These are phyloP conservation scores for Cyanoliseus patagonus DNA, from an alignment of 2,113 vertebrate genomes.

Conservation along the genomic window DNA sequence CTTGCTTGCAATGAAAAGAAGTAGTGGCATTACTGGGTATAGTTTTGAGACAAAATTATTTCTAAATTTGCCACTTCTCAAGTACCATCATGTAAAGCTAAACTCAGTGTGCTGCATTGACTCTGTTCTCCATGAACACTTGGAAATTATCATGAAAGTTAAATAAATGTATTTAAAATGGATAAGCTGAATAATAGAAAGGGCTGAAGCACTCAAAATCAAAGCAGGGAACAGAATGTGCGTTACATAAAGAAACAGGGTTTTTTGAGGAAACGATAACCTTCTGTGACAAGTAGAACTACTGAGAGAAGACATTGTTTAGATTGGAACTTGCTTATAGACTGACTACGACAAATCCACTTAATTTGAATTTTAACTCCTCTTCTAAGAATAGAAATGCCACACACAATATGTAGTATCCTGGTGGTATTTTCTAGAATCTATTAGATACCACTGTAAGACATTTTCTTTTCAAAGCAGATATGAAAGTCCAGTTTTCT, in stretches of 20 bases:
- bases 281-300: neutral
- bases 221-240: constrained; percentile 19
- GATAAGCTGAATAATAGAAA: neutral
- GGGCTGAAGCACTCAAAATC: neutral
- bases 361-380: neutral
- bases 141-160: neutral
- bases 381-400: neutral
- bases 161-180: neutral
- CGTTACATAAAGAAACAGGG: neutral
- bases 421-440: neutral
- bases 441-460: neutral
- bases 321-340: neutral
- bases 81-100: neutral
- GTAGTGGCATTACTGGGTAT: neutral
- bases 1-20: neutral
- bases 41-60: neutral
- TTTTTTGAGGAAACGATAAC: neutral
- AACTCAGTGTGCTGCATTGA: neutral
- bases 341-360: neutral
- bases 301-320: neutral
- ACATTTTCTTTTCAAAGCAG: neutral
- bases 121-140: neutral
- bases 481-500: neutral
- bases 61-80: constrained; percentile 6
- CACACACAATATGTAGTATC: neutral